A percentile compares a stretch with the other conserved stretches of the same genome.
These are phyloP conservation scores for Idaea dimidiata DNA, from an alignment of 2,888 invertebrate genomes.

Conservation along the genomic window DNA sequence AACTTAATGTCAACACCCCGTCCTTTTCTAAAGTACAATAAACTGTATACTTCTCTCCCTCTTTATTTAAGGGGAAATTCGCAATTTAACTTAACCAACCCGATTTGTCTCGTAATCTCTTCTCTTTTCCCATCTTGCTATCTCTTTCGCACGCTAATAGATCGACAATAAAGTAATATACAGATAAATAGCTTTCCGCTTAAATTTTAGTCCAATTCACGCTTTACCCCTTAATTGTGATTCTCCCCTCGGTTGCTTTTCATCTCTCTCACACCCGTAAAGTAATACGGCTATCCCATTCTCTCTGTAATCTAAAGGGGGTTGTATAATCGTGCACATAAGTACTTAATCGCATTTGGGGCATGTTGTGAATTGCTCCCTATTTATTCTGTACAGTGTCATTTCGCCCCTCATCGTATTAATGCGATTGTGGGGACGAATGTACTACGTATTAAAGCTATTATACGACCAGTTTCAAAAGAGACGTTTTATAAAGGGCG, in stretches of 20 bases:
- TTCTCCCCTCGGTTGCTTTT: conserved; percentile 54
- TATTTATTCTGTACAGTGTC: conserved; percentile 74
- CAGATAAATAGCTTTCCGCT: conserved; percentile 76
- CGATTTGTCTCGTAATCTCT: conserved; percentile 53
- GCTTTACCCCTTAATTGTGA: conserved; percentile 72
- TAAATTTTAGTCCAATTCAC: conserved; percentile 78
- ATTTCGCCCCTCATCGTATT: conserved; percentile 59
- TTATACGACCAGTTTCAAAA: conserved; percentile 47
- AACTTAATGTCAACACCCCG: conserved; percentile 37
- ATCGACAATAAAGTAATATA: conserved; percentile 79
- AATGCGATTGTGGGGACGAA: conserved; percentile 69
- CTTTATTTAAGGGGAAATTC: conserved; percentile 35
- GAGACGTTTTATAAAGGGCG: conserved; percentile 33
- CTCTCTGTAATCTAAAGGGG: conserved; percentile 58
- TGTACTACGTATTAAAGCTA: conserved; percentile 42
- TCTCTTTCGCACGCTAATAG: conserved; percentile 59
- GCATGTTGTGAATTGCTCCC: conserved; percentile 57
- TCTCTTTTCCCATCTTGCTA: conserved; percentile 30
- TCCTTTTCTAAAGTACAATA: conserved; percentile 17
- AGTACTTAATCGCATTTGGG: conserved; percentile 79
- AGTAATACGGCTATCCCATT: conserved; percentile 36
- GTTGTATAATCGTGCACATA: conserved; percentile 73
- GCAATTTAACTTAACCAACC: conserved; percentile 52
- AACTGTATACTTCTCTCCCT: background rate
- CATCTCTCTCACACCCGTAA: conserved; percentile 41